Conservation (phyloP, 2,113 vertebrate species). For the Podilymbus podiceps region DNA sequence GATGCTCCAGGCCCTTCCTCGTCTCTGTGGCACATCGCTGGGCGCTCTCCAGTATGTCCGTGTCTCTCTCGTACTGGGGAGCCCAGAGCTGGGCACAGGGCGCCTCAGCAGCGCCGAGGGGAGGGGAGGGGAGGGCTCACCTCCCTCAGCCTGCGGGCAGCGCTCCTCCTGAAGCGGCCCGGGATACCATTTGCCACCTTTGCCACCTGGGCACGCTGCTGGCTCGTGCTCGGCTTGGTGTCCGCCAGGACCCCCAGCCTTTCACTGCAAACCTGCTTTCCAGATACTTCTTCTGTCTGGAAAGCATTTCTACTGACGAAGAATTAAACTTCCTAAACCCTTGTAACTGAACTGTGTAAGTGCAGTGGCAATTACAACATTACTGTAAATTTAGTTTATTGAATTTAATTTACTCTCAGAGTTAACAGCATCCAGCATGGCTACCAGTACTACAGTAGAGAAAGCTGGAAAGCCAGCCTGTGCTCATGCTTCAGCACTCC, state of each 20-base stretch:
- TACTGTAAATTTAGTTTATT: not conserved
- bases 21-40: no score
- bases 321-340: not conserved
- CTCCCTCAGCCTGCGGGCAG: not conserved
- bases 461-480: not conserved
- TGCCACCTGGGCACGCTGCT: not conserved
- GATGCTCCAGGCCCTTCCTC: not conserved
- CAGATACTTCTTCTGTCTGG: not conserved
- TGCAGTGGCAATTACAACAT: no score
- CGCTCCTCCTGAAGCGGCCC: not conserved
- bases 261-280: not conserved
- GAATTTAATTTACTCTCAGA: no score
- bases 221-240: fast-evolving
- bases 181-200: not conserved
- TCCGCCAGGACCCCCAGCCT: not conserved
- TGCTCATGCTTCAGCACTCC: not conserved
- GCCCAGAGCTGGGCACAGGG: not conserved
- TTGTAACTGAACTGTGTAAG: not conserved
- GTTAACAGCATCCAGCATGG: not conserved
- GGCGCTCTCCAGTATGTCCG: not conserved
- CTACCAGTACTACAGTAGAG: fast-evolving
- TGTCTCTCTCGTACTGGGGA: not conserved
- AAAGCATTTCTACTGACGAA: not conserved
- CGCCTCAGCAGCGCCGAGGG: fast-evolving
- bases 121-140: not conserved